Evolutionary conservation across 2,797 vertebrate genomes (phyloP), one percentile per base, ranked within the genome.

Genomic region (Pitangus sulphuratus): DNA sequence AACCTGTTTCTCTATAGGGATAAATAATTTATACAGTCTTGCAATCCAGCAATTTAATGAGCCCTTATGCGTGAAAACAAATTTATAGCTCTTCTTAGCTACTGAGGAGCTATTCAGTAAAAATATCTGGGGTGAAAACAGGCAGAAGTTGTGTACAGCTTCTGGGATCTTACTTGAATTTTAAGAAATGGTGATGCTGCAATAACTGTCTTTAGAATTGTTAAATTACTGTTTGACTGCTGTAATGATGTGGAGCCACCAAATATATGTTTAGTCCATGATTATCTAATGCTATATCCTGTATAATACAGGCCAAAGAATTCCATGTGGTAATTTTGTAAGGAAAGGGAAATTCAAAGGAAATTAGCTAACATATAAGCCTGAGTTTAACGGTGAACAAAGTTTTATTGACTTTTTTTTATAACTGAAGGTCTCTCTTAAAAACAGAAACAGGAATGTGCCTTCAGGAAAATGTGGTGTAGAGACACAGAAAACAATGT

Each of bases 21-120:
- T 94, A 96, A 95, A 91, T 95, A 94, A 89, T 95, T 97, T 93
- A 94, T 86, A 94, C 12, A 7, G 61, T 75, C 72, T 74, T 86
- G 82, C 76, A 88, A 85, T 86, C 70, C 88, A 87, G 94, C 51
- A 84, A 82, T 89, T 91, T 95, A 95, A 93, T 93, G 93, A 95
- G 48, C 37, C 47, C 70, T 90, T 81, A 48, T 89, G 77, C 66
- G 77, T 72, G 78, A 76, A 96, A 94, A 93, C 90, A 88, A 96
- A 93, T 91, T 87, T 83, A 69, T 60, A 77, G n/a, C 68, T 77
- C 71, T 83, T 93, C 51, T 60, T 45, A 84, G 56, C 40, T 79
- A n/a, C 48, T 90, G 80, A 18, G 14, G 19, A 92, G 40, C 37
- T 92, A 40, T 92, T 93, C 84, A 45, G 48, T 74, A 56, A 47